Percentiles rank a stretch among this genome's conserved stretches.
Evolutionary conservation across 2,888 invertebrate species (phyloP).

Genomic region (Spodoptera exigua): DNA sequence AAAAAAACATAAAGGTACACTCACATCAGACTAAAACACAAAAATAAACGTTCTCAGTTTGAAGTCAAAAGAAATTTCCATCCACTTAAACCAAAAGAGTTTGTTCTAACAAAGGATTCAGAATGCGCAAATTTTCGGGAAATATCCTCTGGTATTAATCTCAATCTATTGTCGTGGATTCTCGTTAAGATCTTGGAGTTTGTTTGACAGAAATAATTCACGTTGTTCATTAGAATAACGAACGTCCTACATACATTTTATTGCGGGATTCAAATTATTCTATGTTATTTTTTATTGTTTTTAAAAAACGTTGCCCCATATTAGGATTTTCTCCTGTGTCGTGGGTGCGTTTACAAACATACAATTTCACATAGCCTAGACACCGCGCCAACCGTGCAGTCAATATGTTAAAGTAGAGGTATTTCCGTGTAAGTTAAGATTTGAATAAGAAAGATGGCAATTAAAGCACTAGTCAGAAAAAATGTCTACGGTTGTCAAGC

Average conservation of each 20-base stretch:
- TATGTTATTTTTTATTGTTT: slow-evolving; percentile 37
- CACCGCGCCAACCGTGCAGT: too few species aligned
- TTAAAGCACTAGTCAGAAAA: too few species aligned
- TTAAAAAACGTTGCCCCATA: too few species aligned
- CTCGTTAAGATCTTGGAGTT: slow-evolving; percentile 55
- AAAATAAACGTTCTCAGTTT: slow-evolving; percentile 21
- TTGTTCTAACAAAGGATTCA: slow-evolving; percentile 37
- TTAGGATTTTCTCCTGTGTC: too few species aligned
- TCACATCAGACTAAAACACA: neutral
- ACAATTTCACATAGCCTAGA: too few species aligned
- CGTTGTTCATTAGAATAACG: slow-evolving; percentile 54
- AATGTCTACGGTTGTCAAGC: too few species aligned
- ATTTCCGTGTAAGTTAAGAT: too few species aligned
- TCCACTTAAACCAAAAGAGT: slow-evolving; percentile 36
- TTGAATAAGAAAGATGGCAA: too few species aligned
- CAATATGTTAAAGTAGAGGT: too few species aligned
- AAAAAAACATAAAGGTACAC: too few species aligned
- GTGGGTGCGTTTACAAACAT: too few species aligned
- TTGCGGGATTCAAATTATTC: slow-evolving; percentile 48
- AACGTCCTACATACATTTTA: slow-evolving; percentile 49
- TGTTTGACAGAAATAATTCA: slow-evolving; percentile 56
- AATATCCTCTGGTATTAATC: slow-evolving; percentile 48
- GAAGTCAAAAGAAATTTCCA: slow-evolving; percentile 17
- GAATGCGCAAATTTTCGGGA: slow-evolving; percentile 29
- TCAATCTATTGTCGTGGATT: slow-evolving; percentile 48